phyloP scores from a whole-genome alignment of 30 jellyfish, hydroid and myxozoan species.

The Cassiopea xamachana region DNA sequence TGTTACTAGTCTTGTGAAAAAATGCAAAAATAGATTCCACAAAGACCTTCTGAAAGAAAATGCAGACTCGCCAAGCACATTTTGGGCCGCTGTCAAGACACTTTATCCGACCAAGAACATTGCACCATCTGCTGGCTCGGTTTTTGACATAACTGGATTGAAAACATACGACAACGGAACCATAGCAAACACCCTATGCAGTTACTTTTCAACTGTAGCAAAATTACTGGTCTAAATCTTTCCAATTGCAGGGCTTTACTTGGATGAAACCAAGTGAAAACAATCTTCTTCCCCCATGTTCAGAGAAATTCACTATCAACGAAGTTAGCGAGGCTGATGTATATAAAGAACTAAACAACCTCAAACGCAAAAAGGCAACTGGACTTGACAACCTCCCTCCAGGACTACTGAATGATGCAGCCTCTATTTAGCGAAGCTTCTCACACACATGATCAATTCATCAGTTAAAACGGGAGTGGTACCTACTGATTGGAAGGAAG shows the following conservation, averaged over 20 bases:
- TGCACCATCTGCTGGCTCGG: conserved; percentile 54
- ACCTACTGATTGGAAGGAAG: conserved; percentile 68
- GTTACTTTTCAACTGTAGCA: conserved; percentile 44
- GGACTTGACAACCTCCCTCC: conserved; percentile 76
- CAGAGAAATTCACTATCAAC: conserved; percentile 60
- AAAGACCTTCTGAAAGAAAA: conserved; percentile 38
- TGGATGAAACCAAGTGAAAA: conserved; percentile 63
- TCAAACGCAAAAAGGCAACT: conserved; percentile 68
- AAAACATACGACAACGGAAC: conserved; percentile 32
- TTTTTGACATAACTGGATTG: conserved; percentile 51
- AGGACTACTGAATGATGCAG: conserved; percentile 42
- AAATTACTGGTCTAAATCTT: conserved; percentile 45
- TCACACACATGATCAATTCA: conserved; percentile 43
- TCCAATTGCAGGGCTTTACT: conserved; percentile 31
- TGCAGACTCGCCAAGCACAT: conserved; percentile 39
- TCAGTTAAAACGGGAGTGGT: conserved; percentile 48
- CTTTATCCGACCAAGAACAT: conserved; percentile 42
- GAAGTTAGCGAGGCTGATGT: conserved; percentile 60
- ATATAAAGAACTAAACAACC: conserved; percentile 42
- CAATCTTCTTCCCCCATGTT: conserved; percentile 47
- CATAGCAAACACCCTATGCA: conserved; percentile 53
- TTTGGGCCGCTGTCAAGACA: conserved; percentile 46
- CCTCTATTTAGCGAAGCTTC: conserved; percentile 48
- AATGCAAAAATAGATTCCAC: conserved; percentile 27
- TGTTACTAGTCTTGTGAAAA: conserved; percentile 38